Evolutionary conservation across 2,113 vertebrate genomes (phyloP).

Genomic region (Atlantisia rogersi): DNA sequence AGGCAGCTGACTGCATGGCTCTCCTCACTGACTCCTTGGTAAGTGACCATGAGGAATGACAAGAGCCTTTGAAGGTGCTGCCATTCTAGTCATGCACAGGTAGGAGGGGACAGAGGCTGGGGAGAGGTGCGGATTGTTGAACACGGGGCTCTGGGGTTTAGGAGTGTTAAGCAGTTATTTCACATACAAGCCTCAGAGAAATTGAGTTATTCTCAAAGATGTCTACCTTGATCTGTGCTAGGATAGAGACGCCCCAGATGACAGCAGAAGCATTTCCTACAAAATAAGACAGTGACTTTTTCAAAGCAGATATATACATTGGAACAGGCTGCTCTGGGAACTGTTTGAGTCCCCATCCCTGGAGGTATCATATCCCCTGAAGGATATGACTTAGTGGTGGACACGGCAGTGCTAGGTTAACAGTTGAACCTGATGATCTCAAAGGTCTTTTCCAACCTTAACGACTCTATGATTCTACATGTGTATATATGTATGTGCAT

Average conservation of each 20-base stretch:
- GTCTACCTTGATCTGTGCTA: neutral
- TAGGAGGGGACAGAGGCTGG: neutral
- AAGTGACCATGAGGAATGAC: neutral
- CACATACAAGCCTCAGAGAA: neutral
- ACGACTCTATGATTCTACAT: no score
- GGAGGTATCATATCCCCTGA: no score
- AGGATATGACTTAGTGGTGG: no score
- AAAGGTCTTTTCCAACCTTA: no score
- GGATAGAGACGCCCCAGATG: neutral
- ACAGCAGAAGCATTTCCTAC: neutral
- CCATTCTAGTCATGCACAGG: neutral
- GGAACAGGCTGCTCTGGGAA: no score
- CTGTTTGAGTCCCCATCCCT: no score
- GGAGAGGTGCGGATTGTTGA: neutral
- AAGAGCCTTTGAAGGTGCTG: neutral
- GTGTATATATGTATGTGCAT: fast-evolving
- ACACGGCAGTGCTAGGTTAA: no score
- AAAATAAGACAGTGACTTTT: neutral
- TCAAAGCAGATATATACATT: neutral
- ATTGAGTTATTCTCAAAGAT: neutral
- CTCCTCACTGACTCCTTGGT: neutral
- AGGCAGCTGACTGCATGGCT: neutral
- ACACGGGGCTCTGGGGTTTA: no score
- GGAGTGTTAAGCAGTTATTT: neutral
- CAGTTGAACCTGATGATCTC: no score